Percentiles rank a stretch among this genome's conserved stretches.
Evolutionary conservation across 1,140 invertebrate species (phyloP).

Genomic region (Leptopilina boulardi): DNA sequence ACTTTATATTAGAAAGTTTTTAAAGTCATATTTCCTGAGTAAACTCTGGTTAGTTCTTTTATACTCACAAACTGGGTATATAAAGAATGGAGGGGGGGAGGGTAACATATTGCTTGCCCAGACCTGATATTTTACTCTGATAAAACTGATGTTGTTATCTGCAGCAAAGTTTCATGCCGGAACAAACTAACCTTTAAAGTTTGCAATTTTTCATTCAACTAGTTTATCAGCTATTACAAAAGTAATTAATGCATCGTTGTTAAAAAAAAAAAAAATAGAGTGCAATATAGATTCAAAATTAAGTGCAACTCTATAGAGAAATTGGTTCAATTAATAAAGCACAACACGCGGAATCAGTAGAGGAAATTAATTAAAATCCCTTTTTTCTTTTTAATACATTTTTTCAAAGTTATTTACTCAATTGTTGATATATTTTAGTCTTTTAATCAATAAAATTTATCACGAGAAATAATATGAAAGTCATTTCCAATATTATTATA

Average conservation of each 20-base stretch:
- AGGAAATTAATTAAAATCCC: too few relatives aligned
- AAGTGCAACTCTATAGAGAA: neutral
- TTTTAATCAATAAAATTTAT: too few relatives aligned
- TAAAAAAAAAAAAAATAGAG: neutral
- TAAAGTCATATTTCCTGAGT: neutral
- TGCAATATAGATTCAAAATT: neutral
- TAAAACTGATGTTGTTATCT: conserved; percentile 17
- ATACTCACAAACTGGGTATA: neutral
- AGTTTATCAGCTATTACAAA: conserved; percentile 5
- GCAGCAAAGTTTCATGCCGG: conserved; percentile 4
- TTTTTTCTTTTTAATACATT: too few relatives aligned
- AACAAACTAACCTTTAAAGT: neutral
- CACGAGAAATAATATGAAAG: too few relatives aligned
- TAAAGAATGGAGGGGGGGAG: neutral
- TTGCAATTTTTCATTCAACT: conserved; percentile 2
- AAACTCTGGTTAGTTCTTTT: neutral
- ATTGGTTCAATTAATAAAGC: neutral
- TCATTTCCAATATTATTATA: too few relatives aligned
- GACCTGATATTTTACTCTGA: conserved; percentile 9
- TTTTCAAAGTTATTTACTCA: too few relatives aligned
- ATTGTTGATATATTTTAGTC: too few relatives aligned
- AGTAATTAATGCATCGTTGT: neutral
- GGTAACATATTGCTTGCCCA: neutral
- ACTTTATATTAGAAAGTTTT: neutral
- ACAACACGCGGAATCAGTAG: too few relatives aligned